These are phyloP conservation scores for Pseudomyrmex dendroicus DNA, from an alignment of 1,140 invertebrate species.

Conservation along the genomic window DNA sequence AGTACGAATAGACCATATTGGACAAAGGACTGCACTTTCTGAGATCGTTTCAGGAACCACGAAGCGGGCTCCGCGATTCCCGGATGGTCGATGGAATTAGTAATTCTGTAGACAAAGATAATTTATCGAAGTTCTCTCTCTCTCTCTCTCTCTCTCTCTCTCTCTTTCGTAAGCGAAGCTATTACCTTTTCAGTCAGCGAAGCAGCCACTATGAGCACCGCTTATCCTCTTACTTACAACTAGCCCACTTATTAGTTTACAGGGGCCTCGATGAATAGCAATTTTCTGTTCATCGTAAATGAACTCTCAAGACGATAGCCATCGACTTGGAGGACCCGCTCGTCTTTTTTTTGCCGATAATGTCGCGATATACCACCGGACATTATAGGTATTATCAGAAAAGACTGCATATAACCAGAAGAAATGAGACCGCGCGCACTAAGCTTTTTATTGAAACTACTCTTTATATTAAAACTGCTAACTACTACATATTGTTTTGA, in stretches of 20 bases:
- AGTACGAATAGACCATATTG: slow-evolving; percentile 43
- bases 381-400: not conserved
- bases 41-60: slow-evolving; percentile 45
- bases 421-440: no score
- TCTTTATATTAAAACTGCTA: no score
- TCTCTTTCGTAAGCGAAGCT: slow-evolving; percentile 12
- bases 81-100: slow-evolving; percentile 60
- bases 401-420: not conserved
- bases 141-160: no score
- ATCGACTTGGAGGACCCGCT: not conserved
- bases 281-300: slow-evolving; percentile 20
- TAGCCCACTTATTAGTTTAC: slow-evolving; percentile 58
- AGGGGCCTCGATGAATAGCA: slow-evolving; percentile 12
- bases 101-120: slow-evolving; percentile 68
- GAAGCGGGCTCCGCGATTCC: slow-evolving; percentile 28
- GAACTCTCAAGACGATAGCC: not conserved
- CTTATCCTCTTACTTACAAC: slow-evolving; percentile 43
- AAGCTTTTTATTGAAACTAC: no score
- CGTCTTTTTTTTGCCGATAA: no score
- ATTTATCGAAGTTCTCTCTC: slow-evolving; percentile 62
- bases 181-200: slow-evolving; percentile 49
- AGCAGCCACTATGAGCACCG: slow-evolving; percentile 13
- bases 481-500: no score
- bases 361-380: not conserved
- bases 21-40: slow-evolving; percentile 59